Base-by-base conservation (phyloP, 2,113 vertebrate species). In the Pogona vitticeps region DNA sequence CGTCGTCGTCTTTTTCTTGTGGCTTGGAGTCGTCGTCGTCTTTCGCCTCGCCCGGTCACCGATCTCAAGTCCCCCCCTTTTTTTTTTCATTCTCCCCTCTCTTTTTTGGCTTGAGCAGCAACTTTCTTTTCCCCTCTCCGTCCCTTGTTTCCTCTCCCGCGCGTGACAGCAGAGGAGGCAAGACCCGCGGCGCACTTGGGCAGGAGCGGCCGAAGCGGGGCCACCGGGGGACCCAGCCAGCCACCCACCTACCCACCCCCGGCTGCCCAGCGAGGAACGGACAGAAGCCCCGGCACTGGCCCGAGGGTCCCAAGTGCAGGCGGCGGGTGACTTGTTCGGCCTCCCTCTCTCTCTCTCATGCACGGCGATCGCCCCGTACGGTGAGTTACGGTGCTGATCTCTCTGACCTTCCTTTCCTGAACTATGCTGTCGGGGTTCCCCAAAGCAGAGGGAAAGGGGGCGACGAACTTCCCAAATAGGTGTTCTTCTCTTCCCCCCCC, bases 271-370 rank as follows among this genome's bases (percentile, higher is more conserved):
- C 2, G 80, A 31, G 87, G 56, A 46, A 75, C 26, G 1, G 76
- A 87, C 90, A 76, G 77, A 76, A 38, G 38, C 59, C 38, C 23
- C 83, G 3, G 6, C 18, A 6, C 58, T 65, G 14, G 33, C 36
- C 38, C 82, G 72, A 78, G 18, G 79, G 73, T 88, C 91, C 84
- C 70, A 65, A 88, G 89, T 91, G 89, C 46, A 87, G 80, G 88
- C 67, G 88, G 88, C n/a, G 81, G 73, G 88, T 58, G 13, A 83
- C 86, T 87, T 12, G 23, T 79, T 63, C 73, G 86, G 88, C 7
- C 52, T n/a, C 42, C 81, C 78, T 88, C 1, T 52, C 46, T 52
- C 33, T 36, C 36, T 23, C 1, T 58, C 58, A 23, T 38, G 82
- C 13, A 8, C 87, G 83, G 86, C 81, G 3, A 38, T 13, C 10